These are phyloP conservation scores for Leptodactylus fallax DNA, from an alignment of 2,797 vertebrate genomes.

Conservation along the genomic window DNA sequence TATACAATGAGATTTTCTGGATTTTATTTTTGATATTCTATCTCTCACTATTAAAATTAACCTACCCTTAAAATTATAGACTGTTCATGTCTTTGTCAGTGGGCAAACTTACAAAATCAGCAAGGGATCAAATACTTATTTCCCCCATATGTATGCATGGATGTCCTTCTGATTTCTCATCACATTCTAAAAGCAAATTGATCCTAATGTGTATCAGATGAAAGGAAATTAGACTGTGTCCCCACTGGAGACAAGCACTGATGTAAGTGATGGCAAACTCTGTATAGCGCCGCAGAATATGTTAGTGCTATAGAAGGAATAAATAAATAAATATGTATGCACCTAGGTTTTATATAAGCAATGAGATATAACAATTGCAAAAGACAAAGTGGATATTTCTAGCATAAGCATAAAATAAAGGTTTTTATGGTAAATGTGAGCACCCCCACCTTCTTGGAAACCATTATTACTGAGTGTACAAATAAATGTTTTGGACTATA, in stretches of 20 bases:
- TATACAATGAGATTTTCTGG: no score
- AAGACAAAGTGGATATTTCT: background rate
- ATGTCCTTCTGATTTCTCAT: background rate
- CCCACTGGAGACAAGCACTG: no score
- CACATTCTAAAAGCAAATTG: background rate
- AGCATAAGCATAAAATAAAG: background rate
- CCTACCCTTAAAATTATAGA: no score
- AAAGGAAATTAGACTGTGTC: no score
- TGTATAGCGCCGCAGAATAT: background rate
- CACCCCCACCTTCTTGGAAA: slow-evolving; percentile 8
- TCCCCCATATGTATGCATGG: background rate
- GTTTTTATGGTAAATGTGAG: background rate
- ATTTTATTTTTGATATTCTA: no score
- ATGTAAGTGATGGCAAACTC: background rate
- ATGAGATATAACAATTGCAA: background rate
- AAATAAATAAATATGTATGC: background rate
- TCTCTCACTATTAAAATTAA: no score
- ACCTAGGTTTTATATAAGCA: background rate
- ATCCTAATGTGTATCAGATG: no score
- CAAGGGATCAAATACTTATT: no score
- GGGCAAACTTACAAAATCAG: no score
- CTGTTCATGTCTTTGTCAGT: no score
- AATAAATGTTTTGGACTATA: slow-evolving; percentile 38
- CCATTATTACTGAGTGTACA: slow-evolving; percentile 31
- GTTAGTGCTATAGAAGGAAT: background rate